phyloP scores from a whole-genome alignment of 2,113 vertebrate species.

The Pseudopipra pipra region DNA sequence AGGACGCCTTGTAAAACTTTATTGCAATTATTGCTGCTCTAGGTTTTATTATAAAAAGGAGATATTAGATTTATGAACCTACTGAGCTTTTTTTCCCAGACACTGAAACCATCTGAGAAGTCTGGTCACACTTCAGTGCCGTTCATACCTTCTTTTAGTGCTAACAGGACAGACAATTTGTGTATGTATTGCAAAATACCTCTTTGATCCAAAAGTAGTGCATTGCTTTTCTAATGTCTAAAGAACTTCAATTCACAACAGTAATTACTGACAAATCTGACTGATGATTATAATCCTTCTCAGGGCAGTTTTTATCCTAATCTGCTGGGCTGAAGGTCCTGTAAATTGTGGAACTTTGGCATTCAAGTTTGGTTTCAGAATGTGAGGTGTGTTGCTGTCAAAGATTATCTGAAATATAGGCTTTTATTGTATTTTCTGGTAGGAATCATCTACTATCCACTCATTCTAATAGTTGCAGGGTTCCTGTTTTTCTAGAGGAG shows the following conservation, averaged over 20 bases:
- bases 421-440: not conserved
- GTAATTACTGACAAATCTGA: not conserved
- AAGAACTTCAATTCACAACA: not conserved
- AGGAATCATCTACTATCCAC: not conserved
- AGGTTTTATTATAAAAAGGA: slow-evolving; percentile 21
- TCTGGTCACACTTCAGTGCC: not conserved
- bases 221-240: not conserved
- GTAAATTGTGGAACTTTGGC: not conserved
- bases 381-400: not conserved
- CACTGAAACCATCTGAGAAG: not conserved
- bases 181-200: not conserved
- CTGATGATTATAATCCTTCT: not conserved
- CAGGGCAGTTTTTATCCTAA: not conserved
- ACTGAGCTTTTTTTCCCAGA: not conserved
- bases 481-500: not conserved
- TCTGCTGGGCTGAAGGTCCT: not conserved
- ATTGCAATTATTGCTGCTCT: slow-evolving; percentile 24
- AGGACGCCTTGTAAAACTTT: slow-evolving; percentile 7
- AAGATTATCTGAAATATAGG: not conserved
- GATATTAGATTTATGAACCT: slow-evolving; percentile 26
- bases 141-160: not conserved
- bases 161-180: not conserved
- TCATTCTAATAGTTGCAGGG: not conserved
- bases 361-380: not conserved
- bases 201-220: not conserved